Percentiles rank a stretch among this genome's conserved stretches.
phyloP scores from a whole-genome alignment of 2,888 invertebrate genomes.

The Ctenicera cuprea region DNA sequence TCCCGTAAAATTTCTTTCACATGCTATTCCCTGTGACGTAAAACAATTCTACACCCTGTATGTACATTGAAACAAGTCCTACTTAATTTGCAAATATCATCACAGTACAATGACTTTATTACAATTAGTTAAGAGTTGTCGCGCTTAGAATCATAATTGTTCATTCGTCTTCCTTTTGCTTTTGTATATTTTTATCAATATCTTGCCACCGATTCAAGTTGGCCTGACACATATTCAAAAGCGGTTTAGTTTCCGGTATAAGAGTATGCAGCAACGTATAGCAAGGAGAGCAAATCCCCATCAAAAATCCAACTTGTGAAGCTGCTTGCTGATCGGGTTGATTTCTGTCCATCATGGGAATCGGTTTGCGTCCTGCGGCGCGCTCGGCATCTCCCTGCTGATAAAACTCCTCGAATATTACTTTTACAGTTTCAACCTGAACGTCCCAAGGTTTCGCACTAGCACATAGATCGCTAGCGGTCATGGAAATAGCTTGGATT shows the following conservation, averaged over 20 bases:
- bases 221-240: constrained; percentile 80
- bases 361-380: constrained; percentile 79
- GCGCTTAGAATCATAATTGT: not conserved
- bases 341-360: constrained; percentile 82
- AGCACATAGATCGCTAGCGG: constrained; percentile 88
- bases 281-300: constrained; percentile 88
- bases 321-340: constrained; percentile 84
- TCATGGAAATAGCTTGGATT: constrained; percentile 87
- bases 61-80: too few relatives aligned
- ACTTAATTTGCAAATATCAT: too few relatives aligned
- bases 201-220: constrained; percentile 79
- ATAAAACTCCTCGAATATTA: constrained; percentile 89
- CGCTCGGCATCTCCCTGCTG: constrained; percentile 77
- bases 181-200: constrained; percentile 65
- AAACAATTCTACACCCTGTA: too few relatives aligned
- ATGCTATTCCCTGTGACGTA: too few relatives aligned
- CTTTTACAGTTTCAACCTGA: constrained; percentile 85
- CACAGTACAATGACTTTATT: too few relatives aligned
- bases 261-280: constrained; percentile 81
- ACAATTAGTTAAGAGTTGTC: too few relatives aligned
- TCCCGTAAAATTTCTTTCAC: too few relatives aligned
- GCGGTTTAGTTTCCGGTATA: constrained; percentile 82
- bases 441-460: constrained; percentile 90
- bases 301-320: constrained; percentile 88
- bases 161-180: constrained; percentile 39